Percentiles rank a stretch among this genome's conserved stretches.
These are phyloP conservation scores for Helicoverpa assulta DNA, from an alignment of 2,888 invertebrate genomes.

Conservation along the genomic window DNA sequence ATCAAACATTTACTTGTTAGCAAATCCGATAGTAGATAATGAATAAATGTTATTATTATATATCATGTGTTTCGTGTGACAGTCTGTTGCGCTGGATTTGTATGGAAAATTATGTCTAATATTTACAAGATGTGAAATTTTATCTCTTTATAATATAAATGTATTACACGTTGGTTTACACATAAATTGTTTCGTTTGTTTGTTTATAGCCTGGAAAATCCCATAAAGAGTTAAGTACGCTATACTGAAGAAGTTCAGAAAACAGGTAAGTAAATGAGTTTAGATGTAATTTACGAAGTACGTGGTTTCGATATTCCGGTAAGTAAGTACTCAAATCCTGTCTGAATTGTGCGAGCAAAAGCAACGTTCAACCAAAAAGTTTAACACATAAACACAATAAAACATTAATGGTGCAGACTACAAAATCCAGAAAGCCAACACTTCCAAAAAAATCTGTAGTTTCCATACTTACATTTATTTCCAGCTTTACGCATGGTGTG, in stretches of 20 bases:
- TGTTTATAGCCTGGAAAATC: slow-evolving; percentile 48
- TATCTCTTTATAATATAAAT: slow-evolving; percentile 89
- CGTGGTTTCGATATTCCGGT: too few species aligned
- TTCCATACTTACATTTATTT: slow-evolving; percentile 3
- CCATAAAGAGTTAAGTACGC: not conserved
- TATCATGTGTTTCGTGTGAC: slow-evolving; percentile 77
- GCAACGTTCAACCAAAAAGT: too few species aligned
- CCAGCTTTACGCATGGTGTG: not conserved
- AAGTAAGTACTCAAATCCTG: too few species aligned
- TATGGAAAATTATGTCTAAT: slow-evolving; percentile 82
- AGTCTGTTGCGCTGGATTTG: slow-evolving; percentile 78
- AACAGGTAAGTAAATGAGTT: too few species aligned
- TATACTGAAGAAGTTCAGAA: not conserved
- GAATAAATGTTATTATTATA: slow-evolving; percentile 71
- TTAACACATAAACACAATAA: not conserved
- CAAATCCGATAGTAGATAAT: slow-evolving; percentile 64
- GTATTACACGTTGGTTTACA: slow-evolving; percentile 88
- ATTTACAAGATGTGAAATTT: slow-evolving; percentile 88
- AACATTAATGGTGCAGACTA: not conserved
- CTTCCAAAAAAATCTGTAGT: not conserved
- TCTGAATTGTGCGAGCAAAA: too few species aligned
- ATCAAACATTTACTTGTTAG: slow-evolving; percentile 52
- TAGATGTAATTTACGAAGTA: too few species aligned
- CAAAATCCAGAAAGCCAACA: not conserved
- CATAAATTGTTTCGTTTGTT: slow-evolving; percentile 62